A percentile compares a stretch with the other conserved stretches of the same genome.
These are phyloP conservation scores for Thymelicus lineola DNA, from an alignment of 2,888 invertebrate species.

Conservation along the genomic window DNA sequence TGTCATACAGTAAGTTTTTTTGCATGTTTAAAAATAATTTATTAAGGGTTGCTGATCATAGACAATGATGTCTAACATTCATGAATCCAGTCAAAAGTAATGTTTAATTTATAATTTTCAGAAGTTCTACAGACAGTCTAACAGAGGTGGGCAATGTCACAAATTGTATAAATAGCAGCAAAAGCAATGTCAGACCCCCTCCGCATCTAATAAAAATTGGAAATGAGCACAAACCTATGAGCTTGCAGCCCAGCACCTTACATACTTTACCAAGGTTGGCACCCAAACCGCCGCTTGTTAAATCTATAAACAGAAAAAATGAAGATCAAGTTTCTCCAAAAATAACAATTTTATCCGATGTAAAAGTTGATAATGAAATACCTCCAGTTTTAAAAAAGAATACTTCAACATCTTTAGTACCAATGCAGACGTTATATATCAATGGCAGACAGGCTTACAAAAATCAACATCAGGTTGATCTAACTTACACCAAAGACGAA, in stretches of 20 bases:
- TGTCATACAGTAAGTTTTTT: conserved; percentile 59
- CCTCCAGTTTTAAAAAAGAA: conserved; percentile 54
- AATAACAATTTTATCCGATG: conserved; percentile 73
- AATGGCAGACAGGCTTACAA: conserved; percentile 74
- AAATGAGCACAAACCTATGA: conserved; percentile 24
- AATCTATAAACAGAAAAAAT: conserved; percentile 24
- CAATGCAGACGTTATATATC: conserved; percentile 70
- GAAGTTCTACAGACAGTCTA: neutral
- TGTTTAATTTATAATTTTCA: neutral
- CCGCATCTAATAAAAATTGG: conserved; percentile 48
- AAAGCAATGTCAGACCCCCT: conserved; percentile 39
- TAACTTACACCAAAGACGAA: conserved; percentile 68
- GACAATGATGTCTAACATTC: too few species aligned
- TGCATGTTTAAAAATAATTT: neutral
- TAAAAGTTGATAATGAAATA: conserved; percentile 64
- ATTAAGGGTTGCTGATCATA: too few species aligned
- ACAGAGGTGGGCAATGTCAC: conserved; percentile 2
- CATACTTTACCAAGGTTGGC: conserved; percentile 4
- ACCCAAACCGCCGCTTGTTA: neutral
- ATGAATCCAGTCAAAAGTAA: too few species aligned
- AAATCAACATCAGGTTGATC: conserved; percentile 47
- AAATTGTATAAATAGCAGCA: conserved; percentile 3
- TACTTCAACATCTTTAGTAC: conserved; percentile 65
- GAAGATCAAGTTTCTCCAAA: conserved; percentile 55
- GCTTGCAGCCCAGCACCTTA: conserved; percentile 7